Evolutionary conservation across 1,140 invertebrate genomes (phyloP).

Genomic region (Atta texana): DNA sequence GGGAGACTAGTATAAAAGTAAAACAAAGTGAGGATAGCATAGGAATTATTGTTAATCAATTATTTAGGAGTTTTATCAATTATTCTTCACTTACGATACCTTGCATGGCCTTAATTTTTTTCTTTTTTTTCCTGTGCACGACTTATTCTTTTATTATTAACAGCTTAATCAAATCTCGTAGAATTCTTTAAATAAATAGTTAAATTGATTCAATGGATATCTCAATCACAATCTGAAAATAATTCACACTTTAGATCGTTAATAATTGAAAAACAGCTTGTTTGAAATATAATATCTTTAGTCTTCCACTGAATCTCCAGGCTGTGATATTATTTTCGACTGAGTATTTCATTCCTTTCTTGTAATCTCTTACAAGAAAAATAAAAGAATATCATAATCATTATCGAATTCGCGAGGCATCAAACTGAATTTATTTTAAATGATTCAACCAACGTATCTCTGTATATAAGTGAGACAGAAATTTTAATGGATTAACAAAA

Average conservation of each 20-base stretch:
- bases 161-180: not conserved
- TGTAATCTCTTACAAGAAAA: slow-evolving; percentile 25
- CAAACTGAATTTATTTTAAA: slow-evolving; percentile 39
- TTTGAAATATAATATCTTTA: slow-evolving; percentile 51
- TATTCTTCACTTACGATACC: not conserved
- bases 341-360: slow-evolving; percentile 68
- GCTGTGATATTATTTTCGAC: slow-evolving; percentile 74
- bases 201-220: not conserved
- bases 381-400: slow-evolving; percentile 26
- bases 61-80: slow-evolving; percentile 8
- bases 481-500: slow-evolving; percentile 39
- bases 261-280: slow-evolving; percentile 5
- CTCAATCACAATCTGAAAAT: not conserved
- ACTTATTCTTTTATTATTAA: slow-evolving; percentile 10
- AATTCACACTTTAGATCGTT: slow-evolving; percentile 17
- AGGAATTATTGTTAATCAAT: slow-evolving; percentile 25
- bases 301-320: slow-evolving; percentile 73
- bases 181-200: slow-evolving; percentile 7
- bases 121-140: not conserved
- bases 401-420: slow-evolving; percentile 18
- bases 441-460: slow-evolving; percentile 29
- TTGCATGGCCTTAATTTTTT: not conserved
- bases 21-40: slow-evolving; percentile 4
- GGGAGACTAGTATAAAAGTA: slow-evolving; percentile 47
- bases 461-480: not conserved